Evolutionary conservation across 2,888 invertebrate species (phyloP), one percentile per base, ranked within the genome.

Genomic region (Eilema sororculum): DNA sequence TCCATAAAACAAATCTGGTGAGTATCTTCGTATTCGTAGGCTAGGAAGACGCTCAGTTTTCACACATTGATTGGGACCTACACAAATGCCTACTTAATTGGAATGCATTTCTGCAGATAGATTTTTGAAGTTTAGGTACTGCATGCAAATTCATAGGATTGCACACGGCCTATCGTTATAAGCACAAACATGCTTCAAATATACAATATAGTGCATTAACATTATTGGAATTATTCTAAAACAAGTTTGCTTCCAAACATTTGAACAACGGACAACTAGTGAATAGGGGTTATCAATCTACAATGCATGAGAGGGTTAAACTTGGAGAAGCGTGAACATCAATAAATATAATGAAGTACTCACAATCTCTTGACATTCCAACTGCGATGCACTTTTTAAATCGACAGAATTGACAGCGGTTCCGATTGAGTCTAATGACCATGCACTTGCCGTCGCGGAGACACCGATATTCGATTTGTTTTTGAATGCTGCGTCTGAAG

Each of bases 301-400:
- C 52, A 65, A 37, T 28, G 46, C 52, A 25, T 52, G 46, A 64
- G n/a, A 25, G 24, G 64, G n/a, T 52, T 41, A 67, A 67, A 46
- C 58, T 13, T 13, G 33, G 0, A 30, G 16, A 67, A 70, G 66
- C 58, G 46, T 66, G 22, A 37, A 46, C 12, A 22, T 61, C 3
- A 22, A 30, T 8, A 30, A n/a, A 16, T 24, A 25, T 24, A n/a
- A n/a, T 12, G n/a, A 33, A 25, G 37, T 95, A 98, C 98, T 98
- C 94, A 99, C 99, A 99, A 94, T 99, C 99, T 88, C 98, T 97
- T 90, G 98, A 98, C 99, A 99, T 99, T 91, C 99, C 99, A 87
- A 99, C 99, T 57, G 98, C 97, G 75, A 99, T 96, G 93, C 99
- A 99, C 97, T 99, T 99, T 95, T 98, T 98, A 95, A 99, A 99